Evolutionary conservation across 2,113 vertebrate genomes (phyloP), one percentile per base, ranked within the genome.

Genomic region (Poecilia latipinna): DNA sequence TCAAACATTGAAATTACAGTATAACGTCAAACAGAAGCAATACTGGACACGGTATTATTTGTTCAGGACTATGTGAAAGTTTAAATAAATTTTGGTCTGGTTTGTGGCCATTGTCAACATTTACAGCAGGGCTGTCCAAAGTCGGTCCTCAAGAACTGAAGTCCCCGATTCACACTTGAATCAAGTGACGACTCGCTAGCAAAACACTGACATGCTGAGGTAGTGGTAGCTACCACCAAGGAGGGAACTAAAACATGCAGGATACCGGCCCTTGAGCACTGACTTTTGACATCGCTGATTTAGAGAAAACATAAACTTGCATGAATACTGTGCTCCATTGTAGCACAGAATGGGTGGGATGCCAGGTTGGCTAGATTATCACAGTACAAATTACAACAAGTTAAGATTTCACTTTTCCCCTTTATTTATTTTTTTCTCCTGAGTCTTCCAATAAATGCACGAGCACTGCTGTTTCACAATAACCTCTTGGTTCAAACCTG

Each of bases 11-110:
- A 69, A 80, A 81, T 79, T 35, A 39, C 64, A n/a, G 76, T 37
- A 48, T 29, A n/a, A 78, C 70, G 67, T 72, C 29, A 82, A 79
- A 88, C 82, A 73, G 80, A 66, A 83, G 85, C 78, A 79, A 51
- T 29, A 37, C 57, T 72, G 67, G 60, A 77, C 37, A 66, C 39
- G 15, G 61, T 62, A 74, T 57, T 62, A 75, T 37, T 86, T 86
- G 78, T 75, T 70, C 31, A 26, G 24, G 39, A 57, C 26, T 77
- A n/a, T 66, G 39, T 39, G 39, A 77, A 60, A 73, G 35, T 68
- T 81, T 35, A 67, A 57, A 57, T 57, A 69, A 72, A 78, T 67
- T 54, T 12, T 57, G 11, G 44, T 12, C 39, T 62, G 32, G 57
- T 77, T 70, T 77, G 70, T 61, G 37, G 76, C 63, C 63, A 75